These are phyloP conservation scores for Stenichneumon culpator DNA, from an alignment of 2,888 invertebrate species.

Conservation along the genomic window DNA sequence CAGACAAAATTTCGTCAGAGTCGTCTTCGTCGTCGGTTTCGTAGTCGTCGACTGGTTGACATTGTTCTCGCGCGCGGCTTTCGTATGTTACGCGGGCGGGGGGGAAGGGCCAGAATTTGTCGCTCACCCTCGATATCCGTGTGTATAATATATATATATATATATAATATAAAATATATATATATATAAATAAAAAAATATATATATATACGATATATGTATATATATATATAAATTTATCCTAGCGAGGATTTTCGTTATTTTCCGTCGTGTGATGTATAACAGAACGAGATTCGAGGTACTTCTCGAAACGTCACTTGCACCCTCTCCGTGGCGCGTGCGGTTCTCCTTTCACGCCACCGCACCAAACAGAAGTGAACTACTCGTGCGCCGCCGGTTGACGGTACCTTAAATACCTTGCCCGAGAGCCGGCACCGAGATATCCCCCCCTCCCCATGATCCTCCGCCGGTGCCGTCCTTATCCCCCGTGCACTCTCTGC, in stretches of 20 bases:
- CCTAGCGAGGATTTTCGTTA: conserved; percentile 3
- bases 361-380: conserved; percentile 87
- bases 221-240: background rate
- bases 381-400: conserved; percentile 88
- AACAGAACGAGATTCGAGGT: conserved; percentile 49
- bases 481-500: conserved; percentile 49
- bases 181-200: background rate
- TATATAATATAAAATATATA: background rate
- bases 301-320: conserved; percentile 70
- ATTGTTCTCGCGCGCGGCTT: background rate
- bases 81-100: conserved; percentile 28
- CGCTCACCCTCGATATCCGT: conserved; percentile 25
- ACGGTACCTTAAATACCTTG: conserved; percentile 88
- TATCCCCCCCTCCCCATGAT: conserved; percentile 32
- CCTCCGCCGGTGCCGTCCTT: conserved; percentile 44
- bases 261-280: conserved; percentile 21
- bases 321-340: conserved; percentile 74
- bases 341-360: conserved; percentile 78
- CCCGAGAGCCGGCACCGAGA: conserved; percentile 86
- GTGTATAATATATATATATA: background rate
- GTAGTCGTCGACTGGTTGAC: conserved; percentile 34
- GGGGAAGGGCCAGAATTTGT: conserved; percentile 19
- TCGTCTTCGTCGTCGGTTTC: conserved; percentile 17
- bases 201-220: too few relatives aligned
- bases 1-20: background rate